Conservation (phyloP, 2,797 vertebrate genomes). For the Carcharodon carcharias region DNA sequence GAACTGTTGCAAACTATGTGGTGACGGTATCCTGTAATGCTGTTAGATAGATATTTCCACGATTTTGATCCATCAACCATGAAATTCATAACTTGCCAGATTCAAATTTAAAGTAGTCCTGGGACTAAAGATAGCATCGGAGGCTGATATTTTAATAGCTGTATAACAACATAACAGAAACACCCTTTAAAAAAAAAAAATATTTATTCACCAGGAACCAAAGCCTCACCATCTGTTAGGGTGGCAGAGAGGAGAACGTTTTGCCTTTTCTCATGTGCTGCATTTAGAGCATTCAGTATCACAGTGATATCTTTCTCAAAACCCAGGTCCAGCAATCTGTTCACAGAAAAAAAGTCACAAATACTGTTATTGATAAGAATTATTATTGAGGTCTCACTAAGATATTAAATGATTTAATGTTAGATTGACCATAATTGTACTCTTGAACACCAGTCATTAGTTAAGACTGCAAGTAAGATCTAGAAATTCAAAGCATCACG, state of each 20-base stretch:
- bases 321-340: slow-evolving; percentile 83
- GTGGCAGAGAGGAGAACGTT: slow-evolving; percentile 88
- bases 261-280: slow-evolving; percentile 61
- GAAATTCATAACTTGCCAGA: background rate
- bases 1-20: background rate
- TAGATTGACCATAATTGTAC: background rate
- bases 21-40: background rate
- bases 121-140: background rate
- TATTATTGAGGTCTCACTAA: background rate
- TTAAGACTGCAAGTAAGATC: background rate
- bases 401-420: background rate
- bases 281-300: slow-evolving; percentile 82
- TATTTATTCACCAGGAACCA: background rate
- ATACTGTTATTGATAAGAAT: background rate
- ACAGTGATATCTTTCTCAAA: slow-evolving; percentile 84
- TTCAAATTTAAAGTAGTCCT: background rate
- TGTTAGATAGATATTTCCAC: background rate
- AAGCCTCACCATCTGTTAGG: slow-evolving; percentile 65
- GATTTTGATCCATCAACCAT: background rate
- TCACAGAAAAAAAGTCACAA: slow-evolving; percentile 35
- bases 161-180: background rate
- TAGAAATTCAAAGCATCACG: background rate
- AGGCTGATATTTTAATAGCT: background rate
- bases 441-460: background rate
- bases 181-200: background rate